A percentile compares a stretch with the other conserved stretches of the same genome.
Conservation (phyloP, 2,888 invertebrate genomes). For the Steromphala cineraria region DNA sequence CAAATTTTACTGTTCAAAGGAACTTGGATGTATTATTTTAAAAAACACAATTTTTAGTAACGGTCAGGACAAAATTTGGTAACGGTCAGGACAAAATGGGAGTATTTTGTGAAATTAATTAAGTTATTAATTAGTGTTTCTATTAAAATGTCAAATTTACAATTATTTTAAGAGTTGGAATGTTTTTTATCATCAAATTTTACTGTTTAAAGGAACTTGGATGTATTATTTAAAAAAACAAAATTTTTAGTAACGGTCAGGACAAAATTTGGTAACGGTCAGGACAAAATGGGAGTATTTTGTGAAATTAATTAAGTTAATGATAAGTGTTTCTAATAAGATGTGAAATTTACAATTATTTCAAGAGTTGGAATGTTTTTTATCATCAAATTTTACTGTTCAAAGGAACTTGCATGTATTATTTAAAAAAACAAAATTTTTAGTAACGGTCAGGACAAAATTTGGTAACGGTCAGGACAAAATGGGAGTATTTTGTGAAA, state of each 20-base stretch:
- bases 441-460: not conserved
- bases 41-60: slow-evolving; percentile 2
- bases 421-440: not conserved
- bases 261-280: not conserved
- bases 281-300: not conserved
- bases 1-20: not conserved
- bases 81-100: not conserved
- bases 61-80: slow-evolving; percentile 3
- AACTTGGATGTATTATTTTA: not conserved
- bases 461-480: too few relatives aligned
- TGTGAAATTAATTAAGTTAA: not conserved
- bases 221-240: not conserved
- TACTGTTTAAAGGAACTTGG: not conserved
- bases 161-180: too few relatives aligned
- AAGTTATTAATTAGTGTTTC: not conserved
- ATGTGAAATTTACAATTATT: not conserved
- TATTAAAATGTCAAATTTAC: not conserved
- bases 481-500: too few relatives aligned
- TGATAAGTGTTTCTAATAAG: not conserved
- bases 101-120: not conserved
- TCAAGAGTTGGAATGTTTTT: too few relatives aligned
- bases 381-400: too few relatives aligned
- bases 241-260: not conserved
- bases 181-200: too few relatives aligned
- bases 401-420: too few relatives aligned